These are phyloP conservation scores for Drosophila testacea DNA, from an alignment of 2,888 invertebrate species.

Conservation along the genomic window DNA sequence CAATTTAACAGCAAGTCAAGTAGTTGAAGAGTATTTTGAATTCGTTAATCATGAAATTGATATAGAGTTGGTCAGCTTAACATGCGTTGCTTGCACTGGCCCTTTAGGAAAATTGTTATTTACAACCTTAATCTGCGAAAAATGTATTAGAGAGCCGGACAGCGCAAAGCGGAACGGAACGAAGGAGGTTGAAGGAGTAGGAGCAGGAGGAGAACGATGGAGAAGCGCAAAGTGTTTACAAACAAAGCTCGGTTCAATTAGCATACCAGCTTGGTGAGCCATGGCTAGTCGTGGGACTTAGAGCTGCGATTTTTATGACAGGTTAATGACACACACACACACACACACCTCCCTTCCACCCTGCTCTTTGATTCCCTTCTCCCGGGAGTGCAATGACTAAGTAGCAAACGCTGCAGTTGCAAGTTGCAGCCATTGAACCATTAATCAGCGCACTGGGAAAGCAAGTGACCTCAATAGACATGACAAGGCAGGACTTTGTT, in stretches of 20 bases:
- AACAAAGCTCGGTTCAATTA: constrained; percentile 73
- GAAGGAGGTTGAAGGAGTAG: not conserved
- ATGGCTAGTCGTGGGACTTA: constrained; percentile 53
- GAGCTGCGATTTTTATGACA: constrained; percentile 76
- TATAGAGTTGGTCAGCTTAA: constrained; percentile 26
- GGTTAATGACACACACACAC: constrained; percentile 69
- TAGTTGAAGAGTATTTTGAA: constrained; percentile 20
- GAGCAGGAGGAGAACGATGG: not conserved
- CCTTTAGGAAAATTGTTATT: constrained; percentile 68
- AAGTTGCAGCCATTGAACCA: constrained; percentile 19
- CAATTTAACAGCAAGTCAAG: no score
- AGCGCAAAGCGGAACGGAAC: constrained; percentile 33
- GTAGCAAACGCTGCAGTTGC: constrained; percentile 8
- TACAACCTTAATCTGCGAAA: constrained; percentile 74
- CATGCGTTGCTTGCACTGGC: constrained; percentile 42
- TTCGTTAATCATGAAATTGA: not conserved
- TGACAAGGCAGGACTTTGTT: constrained; percentile 38
- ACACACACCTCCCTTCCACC: not conserved
- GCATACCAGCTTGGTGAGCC: constrained; percentile 72
- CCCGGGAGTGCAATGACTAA: constrained; percentile 40
- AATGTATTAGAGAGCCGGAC: constrained; percentile 75
- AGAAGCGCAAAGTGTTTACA: constrained; percentile 67
- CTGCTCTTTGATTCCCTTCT: not conserved
- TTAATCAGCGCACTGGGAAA: constrained; percentile 44
- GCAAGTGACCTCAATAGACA: constrained; percentile 67